phyloP scores from a whole-genome alignment of 1,140 invertebrate genomes.

The Armadillidium nasatum region DNA sequence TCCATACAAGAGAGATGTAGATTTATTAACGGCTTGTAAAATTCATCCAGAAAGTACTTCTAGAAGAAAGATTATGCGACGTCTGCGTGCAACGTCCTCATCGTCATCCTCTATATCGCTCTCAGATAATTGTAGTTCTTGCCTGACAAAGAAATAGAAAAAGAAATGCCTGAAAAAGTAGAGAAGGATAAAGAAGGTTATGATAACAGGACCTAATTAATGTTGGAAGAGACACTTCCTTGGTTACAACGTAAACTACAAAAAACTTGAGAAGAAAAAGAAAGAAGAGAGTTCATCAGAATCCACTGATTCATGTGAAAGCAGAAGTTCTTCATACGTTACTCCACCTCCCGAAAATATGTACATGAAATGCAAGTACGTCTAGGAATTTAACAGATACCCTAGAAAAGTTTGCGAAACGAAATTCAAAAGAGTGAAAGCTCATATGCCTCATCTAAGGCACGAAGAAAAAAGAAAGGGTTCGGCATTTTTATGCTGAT shows the following conservation, averaged over 20 bases:
- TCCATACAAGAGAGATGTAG: neutral
- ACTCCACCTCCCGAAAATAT: neutral
- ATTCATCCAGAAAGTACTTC: neutral
- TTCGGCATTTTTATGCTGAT: no score
- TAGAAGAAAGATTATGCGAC: neutral
- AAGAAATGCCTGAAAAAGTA: no score
- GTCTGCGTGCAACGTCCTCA: neutral
- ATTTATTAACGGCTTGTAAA: neutral
- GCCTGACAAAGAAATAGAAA: neutral
- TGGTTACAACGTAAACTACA: neutral
- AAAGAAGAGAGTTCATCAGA: neutral
- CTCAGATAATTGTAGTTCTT: neutral
- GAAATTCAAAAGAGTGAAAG: neutral
- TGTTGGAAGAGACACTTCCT: neutral
- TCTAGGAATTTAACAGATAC: neutral
- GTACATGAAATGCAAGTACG: neutral
- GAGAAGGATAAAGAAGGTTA: neutral
- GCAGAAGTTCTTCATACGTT: neutral
- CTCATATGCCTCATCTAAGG: neutral
- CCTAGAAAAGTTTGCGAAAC: neutral
- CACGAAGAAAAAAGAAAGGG: no score
- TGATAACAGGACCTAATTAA: neutral
- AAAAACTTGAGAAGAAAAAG: neutral
- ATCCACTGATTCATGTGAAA: neutral
- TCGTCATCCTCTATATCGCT: neutral